Conservation (phyloP, 2,113 vertebrate genomes). For the Cyphomyrus plagiostoma region DNA sequence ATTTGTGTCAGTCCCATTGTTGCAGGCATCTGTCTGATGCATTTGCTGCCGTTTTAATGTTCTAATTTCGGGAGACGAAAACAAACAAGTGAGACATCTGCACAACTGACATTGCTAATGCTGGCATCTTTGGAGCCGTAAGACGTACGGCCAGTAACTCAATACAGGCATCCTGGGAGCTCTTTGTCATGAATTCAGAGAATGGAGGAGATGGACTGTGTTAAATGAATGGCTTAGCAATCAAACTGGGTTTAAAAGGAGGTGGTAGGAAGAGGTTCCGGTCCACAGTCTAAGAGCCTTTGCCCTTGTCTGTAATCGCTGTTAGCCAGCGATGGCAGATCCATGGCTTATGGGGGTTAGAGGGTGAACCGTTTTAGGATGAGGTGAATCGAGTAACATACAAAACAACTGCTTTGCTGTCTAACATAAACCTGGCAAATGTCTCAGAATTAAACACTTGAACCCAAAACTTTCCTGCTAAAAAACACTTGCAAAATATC, state of each 20-base stretch:
- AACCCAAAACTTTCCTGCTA: neutral
- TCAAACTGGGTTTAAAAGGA: neutral
- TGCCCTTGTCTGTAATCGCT: neutral
- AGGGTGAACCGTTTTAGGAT: neutral
- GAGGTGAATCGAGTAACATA: neutral
- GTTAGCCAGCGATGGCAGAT: neutral
- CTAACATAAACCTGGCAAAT: neutral
- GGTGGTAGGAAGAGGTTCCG: neutral
- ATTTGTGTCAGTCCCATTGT: neutral
- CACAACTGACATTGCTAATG: neutral
- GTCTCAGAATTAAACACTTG: neutral
- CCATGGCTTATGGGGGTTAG: neutral
- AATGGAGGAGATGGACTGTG: neutral
- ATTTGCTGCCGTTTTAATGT: neutral
- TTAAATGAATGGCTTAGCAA: neutral
- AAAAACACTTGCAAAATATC: neutral
- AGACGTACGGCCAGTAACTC: neutral
- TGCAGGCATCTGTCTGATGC: neutral
- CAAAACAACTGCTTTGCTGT: neutral
- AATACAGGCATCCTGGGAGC: neutral
- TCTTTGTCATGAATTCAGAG: neutral
- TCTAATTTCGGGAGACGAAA: slow-evolving; percentile 5
- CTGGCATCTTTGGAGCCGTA: neutral
- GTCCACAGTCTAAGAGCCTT: neutral
- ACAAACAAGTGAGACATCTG: neutral